Evolutionary conservation across 37 sponge, comb jelly and placozoan genomes (phyloP).

Genomic region (Bolinopsis microptera): DNA sequence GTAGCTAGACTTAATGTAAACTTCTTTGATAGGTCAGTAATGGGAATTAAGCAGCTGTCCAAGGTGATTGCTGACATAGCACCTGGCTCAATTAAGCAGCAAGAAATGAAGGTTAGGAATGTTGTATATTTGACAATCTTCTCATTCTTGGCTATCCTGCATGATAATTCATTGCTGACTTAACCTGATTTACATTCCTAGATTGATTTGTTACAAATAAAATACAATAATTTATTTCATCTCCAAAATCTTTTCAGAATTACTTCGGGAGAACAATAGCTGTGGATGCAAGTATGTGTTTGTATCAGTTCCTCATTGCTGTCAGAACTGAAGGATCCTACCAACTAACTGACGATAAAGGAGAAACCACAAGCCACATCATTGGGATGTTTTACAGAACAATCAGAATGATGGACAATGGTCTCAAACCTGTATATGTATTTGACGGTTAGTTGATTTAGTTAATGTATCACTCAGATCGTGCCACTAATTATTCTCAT

Average conservation of each 20-base stretch:
- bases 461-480: background rate
- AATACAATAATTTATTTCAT: background rate
- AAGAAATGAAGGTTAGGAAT: constrained; percentile 88
- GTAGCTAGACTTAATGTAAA: too few species aligned
- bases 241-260: background rate
- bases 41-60: constrained; percentile 93
- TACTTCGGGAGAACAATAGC: constrained; percentile 92
- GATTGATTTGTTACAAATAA: background rate
- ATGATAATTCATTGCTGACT: background rate
- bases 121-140: constrained; percentile 69
- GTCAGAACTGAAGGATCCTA: constrained; percentile 83
- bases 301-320: constrained; percentile 99
- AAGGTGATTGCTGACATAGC: constrained; percentile 93
- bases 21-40: too few species aligned
- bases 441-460: constrained; percentile 31
- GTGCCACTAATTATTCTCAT: too few species aligned
- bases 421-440: constrained; percentile 94
- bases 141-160: background rate
- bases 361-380: constrained; percentile 95
- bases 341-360: constrained; percentile 80
- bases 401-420: constrained; percentile 94
- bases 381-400: constrained; percentile 97
- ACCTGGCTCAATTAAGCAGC: constrained; percentile 87
- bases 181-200: background rate
- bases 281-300: constrained; percentile 97